Evolutionary conservation across 1,140 invertebrate species (phyloP).

Genomic region (Arctopsyche grandis): DNA sequence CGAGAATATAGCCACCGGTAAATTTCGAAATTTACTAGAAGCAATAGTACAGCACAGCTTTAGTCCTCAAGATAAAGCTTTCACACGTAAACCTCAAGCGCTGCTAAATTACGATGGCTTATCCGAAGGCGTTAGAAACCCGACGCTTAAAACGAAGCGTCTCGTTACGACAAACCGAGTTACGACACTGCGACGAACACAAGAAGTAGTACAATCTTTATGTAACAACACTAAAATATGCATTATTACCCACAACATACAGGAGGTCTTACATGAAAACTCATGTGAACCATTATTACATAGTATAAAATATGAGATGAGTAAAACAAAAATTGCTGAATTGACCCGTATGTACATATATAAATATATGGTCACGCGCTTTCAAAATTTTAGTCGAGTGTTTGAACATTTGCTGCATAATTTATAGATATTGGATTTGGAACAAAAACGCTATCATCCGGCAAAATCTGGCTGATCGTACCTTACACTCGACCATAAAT

Average conservation of each 20-base stretch:
- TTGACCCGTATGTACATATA: not conserved
- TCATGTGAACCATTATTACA: no score
- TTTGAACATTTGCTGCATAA: slow-evolving; percentile 26
- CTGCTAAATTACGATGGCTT: slow-evolving; percentile 40
- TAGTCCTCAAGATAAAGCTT: slow-evolving; percentile 30
- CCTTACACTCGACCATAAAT: slow-evolving; percentile 28
- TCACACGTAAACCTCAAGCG: slow-evolving; percentile 32
- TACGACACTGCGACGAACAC: no score
- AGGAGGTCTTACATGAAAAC: no score
- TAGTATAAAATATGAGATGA: not conserved
- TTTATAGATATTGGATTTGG: slow-evolving; percentile 31
- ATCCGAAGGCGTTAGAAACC: not conserved
- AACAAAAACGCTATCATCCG: slow-evolving; percentile 7
- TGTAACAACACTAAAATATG: no score
- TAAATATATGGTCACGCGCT: not conserved
- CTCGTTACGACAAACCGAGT: no score
- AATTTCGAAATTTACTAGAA: no score
- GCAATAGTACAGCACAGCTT: no score
- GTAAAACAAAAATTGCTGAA: not conserved
- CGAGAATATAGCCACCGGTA: not conserved
- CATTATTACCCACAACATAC: no score
- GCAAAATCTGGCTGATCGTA: slow-evolving; percentile 27
- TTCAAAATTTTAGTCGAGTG: slow-evolving; percentile 25
- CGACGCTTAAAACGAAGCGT: not conserved
- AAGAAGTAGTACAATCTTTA: no score